These are phyloP conservation scores for Paracanthobrama guichenoti DNA, from an alignment of 2,113 vertebrate species.

Conservation along the genomic window DNA sequence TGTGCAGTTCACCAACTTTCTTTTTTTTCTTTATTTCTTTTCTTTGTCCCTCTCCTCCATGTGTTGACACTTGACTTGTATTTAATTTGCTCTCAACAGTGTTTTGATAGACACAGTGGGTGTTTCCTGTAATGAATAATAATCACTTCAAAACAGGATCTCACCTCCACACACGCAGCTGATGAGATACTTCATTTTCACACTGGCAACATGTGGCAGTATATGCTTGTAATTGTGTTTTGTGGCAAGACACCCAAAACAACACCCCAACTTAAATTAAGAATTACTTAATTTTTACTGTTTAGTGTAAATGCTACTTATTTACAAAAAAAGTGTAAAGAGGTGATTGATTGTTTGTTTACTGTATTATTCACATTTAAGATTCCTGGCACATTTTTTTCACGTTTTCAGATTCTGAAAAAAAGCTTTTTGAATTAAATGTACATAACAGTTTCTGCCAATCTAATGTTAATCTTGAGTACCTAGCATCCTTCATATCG, in stretches of 20 bases:
- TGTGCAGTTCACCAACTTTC: neutral
- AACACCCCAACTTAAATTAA: neutral
- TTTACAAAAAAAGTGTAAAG: neutral
- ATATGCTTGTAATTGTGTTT: slow-evolving; percentile 19
- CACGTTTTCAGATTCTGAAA: no score
- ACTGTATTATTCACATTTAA: neutral
- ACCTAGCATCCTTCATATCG: no score
- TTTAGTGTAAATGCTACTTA: neutral
- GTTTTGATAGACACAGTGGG: slow-evolving; percentile 37
- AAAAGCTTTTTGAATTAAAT: neutral
- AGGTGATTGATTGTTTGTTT: neutral
- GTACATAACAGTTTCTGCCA: no score
- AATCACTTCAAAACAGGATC: slow-evolving; percentile 46
- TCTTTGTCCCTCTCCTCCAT: neutral
- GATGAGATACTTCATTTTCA: slow-evolving; percentile 3
- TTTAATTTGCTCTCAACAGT: slow-evolving; percentile 23
- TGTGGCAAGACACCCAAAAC: neutral
- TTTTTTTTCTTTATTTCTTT: neutral
- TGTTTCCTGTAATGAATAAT: slow-evolving; percentile 52
- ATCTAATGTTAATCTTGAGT: no score
- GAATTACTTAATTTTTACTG: neutral
- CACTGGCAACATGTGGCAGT: slow-evolving; percentile 12
- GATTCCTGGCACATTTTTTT: neutral
- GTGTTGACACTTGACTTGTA: slow-evolving; percentile 23
- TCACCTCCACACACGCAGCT: slow-evolving; percentile 22